phyloP scores from a whole-genome alignment of 2,888 invertebrate genomes.

The Melieria picta region DNA sequence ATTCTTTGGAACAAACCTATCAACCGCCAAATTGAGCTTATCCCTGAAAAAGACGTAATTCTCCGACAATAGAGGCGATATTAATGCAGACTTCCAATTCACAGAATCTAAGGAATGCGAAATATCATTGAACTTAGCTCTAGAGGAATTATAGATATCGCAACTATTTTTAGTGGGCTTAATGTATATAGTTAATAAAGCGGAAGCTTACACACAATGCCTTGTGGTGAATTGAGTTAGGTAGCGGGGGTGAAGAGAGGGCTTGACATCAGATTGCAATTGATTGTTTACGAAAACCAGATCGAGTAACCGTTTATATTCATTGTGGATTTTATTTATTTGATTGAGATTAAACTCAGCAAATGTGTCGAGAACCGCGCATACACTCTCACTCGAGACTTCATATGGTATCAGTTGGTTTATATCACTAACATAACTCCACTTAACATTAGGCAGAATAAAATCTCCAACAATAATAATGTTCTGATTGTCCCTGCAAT shows the following conservation, averaged over 20 bases:
- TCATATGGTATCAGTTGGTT: no score
- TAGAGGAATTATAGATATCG: background rate
- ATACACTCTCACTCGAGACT: background rate
- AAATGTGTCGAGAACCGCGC: conserved; percentile 1
- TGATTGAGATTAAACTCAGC: background rate
- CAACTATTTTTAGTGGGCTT: background rate
- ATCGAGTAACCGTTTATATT: background rate
- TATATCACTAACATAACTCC: no score
- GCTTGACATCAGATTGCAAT: background rate
- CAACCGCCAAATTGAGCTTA: background rate
- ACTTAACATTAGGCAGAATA: no score
- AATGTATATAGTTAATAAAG: background rate
- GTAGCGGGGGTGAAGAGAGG: conserved; percentile 1
- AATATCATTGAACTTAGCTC: background rate
- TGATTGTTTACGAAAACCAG: conserved; percentile 1
- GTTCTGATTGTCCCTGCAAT: background rate
- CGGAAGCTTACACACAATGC: conserved; percentile 2
- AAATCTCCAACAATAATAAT: no score
- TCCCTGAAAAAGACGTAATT: background rate
- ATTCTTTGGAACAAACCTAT: background rate
- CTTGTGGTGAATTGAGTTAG: conserved; percentile 2
- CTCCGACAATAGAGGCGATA: background rate
- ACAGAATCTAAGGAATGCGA: background rate
- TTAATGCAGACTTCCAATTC: background rate
- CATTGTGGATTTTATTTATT: background rate